A percentile compares a stretch with the other conserved stretches of the same genome.
phyloP scores from a whole-genome alignment of 2,888 invertebrate species.

The Lamellibrachia columna region DNA sequence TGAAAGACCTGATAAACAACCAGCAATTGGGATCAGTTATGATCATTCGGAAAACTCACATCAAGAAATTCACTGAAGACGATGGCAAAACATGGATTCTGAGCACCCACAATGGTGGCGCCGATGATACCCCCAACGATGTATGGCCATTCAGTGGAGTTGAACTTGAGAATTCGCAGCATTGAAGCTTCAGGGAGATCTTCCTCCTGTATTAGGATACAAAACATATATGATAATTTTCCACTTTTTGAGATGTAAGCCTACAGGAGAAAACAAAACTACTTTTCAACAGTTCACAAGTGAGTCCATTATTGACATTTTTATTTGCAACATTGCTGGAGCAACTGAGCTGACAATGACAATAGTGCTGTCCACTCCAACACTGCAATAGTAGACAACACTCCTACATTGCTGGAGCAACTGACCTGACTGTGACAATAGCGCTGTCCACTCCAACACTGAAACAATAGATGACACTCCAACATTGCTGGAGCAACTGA shows the following conservation, averaged over 20 bases:
- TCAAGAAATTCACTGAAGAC: slow-evolving; percentile 65
- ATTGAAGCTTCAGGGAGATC: slow-evolving; percentile 31
- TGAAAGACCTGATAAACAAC: not conserved
- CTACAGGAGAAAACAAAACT: too few relatives aligned
- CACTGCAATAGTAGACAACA: too few relatives aligned
- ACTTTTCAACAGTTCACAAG: too few relatives aligned
- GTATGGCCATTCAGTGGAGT: slow-evolving; percentile 64
- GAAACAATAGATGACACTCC: too few relatives aligned
- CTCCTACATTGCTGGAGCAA: too few relatives aligned
- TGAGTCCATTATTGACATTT: too few relatives aligned
- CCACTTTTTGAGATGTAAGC: too few relatives aligned
- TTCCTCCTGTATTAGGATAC: slow-evolving; percentile 53
- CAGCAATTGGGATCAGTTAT: not conserved
- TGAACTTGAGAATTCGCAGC: slow-evolving; percentile 59
- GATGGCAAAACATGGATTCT: slow-evolving; percentile 68
- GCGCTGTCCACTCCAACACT: too few relatives aligned
- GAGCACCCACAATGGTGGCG: slow-evolving; percentile 63
- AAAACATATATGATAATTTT: too few relatives aligned
- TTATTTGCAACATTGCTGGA: too few relatives aligned
- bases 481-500: too few relatives aligned
- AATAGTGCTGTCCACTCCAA: not conserved
- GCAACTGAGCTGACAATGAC: not conserved
- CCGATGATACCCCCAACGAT: slow-evolving; percentile 63
- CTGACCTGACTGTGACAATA: too few relatives aligned
- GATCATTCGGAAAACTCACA: slow-evolving; percentile 45